Conservation (phyloP, 2,113 vertebrate species). For the Haemorhous mexicanus region DNA sequence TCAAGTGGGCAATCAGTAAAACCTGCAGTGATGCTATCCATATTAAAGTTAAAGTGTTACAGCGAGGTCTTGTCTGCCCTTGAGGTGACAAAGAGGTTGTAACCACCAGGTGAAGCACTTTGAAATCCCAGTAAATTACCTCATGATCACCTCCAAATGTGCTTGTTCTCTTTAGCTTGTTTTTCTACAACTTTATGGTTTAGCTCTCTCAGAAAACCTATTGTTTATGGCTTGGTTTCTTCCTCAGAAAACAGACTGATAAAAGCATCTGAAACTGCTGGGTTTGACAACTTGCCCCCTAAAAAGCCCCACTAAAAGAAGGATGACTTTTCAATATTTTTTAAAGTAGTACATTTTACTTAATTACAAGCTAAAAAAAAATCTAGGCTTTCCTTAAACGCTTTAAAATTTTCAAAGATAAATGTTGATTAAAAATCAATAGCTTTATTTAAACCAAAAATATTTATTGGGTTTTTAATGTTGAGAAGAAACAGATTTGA, state of each 20-base stretch:
- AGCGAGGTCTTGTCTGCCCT: not conserved
- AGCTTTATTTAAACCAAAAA: not conserved
- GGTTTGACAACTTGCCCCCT: not conserved
- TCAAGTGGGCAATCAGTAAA: constrained; percentile 16
- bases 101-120: not conserved
- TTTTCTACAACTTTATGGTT: not conserved
- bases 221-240: not conserved
- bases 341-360: not conserved
- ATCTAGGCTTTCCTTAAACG: not conserved
- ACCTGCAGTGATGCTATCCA: not conserved
- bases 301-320: not conserved
- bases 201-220: not conserved
- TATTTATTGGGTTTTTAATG: not conserved
- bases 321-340: not conserved
- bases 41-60: not conserved
- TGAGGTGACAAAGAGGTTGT: not conserved
- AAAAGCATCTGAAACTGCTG: not conserved
- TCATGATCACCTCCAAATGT: not conserved
- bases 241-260: not conserved
- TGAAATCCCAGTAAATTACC: not conserved
- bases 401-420: not conserved
- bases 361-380: not conserved
- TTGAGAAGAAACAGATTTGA: not conserved
- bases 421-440: not conserved
- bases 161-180: not conserved